Evolutionary conservation across 2,113 vertebrate species (phyloP), one percentile per base, ranked within the genome.

Genomic region (Theristicus caerulescens): DNA sequence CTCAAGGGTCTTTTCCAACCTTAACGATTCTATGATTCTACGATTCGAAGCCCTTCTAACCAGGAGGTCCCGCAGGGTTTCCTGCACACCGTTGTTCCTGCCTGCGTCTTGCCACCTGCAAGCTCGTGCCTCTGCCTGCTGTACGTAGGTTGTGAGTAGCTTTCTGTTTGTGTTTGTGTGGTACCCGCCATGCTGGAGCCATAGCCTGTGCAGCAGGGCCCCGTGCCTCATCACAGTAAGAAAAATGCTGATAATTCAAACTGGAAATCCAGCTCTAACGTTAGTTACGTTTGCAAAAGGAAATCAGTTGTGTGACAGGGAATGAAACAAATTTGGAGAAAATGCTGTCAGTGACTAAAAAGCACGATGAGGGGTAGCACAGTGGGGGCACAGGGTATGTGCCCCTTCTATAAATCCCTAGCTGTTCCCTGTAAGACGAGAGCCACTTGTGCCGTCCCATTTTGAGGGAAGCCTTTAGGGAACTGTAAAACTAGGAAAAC

Each of bases 91-190:
- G 1, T 24, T 29, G 38, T 29, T 74, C 36, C 78, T 27, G 42
- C 51, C 25, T 16, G 14, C 15, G 1, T 59, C 36, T 73, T 32
- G 51, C 78, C 74, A 6, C 44, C 36, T 18, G 21, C 31, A 21
- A 20, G 31, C 44, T 59, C 4, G 0, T 16, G 36, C 27, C 61
- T 32, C 52, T 49, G 57, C 73, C 40, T 10, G 58, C 57, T 8
- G 11, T 11, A 2, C 2, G 0, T 2, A 1, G 34, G 26, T 6
- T 19, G 25, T 6, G 11, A 49, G 64, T 44, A n/a, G 31, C 40
- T 32, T 52, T 84, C 58, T 47, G 26, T 15, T 11, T 0, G 0
- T 9, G 3, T n/a, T 25, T 81, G 15, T 8, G 0, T 14, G 24
- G 21, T 16, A 49, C n/a, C 49, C 14, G 7, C 36, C 1, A 1